Evolutionary conservation across 92 coral and sea anemone genomes (phyloP).

Genomic region (Zoanthus solanderi): DNA sequence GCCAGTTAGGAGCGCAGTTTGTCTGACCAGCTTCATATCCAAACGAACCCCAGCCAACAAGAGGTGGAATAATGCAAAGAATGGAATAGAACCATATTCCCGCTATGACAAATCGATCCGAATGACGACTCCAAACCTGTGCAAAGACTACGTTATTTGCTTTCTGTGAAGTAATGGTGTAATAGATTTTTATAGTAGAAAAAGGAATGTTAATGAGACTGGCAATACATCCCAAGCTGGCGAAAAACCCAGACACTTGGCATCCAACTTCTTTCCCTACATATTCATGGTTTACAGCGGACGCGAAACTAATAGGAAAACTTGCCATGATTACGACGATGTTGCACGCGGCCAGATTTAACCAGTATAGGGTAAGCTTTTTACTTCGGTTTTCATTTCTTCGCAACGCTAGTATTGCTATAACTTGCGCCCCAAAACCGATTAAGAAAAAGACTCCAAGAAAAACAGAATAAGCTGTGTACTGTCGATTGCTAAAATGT

Average conservation of each 20-base stretch:
- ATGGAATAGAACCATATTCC: slow-evolving; percentile 29
- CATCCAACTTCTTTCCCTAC: not conserved
- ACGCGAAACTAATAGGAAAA: slow-evolving; percentile 11
- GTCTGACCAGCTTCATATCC: not conserved
- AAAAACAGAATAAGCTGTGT: slow-evolving; percentile 4
- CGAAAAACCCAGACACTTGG: not conserved
- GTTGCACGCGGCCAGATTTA: not conserved
- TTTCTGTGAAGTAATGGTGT: slow-evolving; percentile 10
- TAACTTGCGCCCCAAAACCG: slow-evolving; percentile 1
- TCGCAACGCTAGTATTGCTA: slow-evolving; percentile 13
- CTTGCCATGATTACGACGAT: not conserved
- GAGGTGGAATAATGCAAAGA: not conserved
- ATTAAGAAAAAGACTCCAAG: not conserved
- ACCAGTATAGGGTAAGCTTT: slow-evolving; percentile 9
- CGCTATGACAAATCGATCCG: not conserved
- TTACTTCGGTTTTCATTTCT: slow-evolving; percentile 12
- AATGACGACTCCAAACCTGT: not conserved
- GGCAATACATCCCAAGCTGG: not conserved
- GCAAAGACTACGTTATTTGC: not conserved
- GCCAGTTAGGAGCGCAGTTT: slow-evolving; percentile 24
- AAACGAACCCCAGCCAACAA: slow-evolving; percentile 22
- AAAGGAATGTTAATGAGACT: not conserved
- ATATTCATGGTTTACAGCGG: slow-evolving; percentile 2
- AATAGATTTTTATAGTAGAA: not conserved
- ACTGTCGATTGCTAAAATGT: not conserved